Conservation (phyloP, 2,113 vertebrate species). For the Chloropsis hardwickii region DNA sequence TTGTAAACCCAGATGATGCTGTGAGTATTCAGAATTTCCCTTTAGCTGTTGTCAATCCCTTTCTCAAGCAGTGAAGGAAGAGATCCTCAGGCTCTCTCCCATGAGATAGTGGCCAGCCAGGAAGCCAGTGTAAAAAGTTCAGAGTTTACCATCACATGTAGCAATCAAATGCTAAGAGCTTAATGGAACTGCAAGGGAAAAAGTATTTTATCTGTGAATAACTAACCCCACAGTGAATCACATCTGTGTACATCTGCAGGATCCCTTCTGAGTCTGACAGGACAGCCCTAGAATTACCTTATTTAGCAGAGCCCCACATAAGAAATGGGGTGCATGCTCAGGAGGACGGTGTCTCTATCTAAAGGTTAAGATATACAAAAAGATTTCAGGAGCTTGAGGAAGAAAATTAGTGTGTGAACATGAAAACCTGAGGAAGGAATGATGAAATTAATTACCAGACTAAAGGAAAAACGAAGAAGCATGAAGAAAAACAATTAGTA, state of each 20-base stretch:
- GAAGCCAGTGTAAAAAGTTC: background rate
- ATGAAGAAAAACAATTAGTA: conserved; percentile 37
- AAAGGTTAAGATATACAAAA: background rate
- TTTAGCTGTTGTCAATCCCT: background rate
- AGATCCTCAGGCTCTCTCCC: background rate
- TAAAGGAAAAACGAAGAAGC: conserved; percentile 31
- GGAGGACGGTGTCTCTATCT: background rate
- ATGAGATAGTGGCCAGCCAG: background rate
- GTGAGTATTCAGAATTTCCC: background rate
- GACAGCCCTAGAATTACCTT: background rate
- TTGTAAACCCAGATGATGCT: background rate
- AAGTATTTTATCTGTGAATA: background rate
- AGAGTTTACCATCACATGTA: background rate
- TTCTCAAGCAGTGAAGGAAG: background rate
- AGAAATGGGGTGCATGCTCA: background rate
- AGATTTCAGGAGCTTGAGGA: background rate
- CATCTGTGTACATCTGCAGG: background rate
- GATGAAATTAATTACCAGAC: conserved; percentile 34
- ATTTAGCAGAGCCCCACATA: background rate
- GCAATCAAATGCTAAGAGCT: background rate
- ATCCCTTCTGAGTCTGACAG: background rate
- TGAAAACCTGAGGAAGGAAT: conserved; percentile 14
- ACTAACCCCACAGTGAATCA: background rate
- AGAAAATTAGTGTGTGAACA: conserved; percentile 25
- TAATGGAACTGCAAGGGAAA: background rate